phyloP scores from a whole-genome alignment of 2,888 invertebrate species.

The Brachynemurus nebulosus region DNA sequence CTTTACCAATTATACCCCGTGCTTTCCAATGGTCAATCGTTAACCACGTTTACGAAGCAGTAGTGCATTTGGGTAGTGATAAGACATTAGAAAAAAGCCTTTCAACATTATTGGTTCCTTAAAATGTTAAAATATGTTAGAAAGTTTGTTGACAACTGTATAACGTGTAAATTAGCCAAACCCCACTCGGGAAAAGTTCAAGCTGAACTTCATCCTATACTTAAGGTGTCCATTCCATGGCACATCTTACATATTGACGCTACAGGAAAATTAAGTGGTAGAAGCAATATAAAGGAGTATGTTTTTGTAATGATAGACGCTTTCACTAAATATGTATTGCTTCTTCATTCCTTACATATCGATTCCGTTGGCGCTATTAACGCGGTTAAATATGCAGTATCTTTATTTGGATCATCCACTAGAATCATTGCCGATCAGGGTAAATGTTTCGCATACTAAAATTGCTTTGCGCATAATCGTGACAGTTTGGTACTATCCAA shows the following conservation, averaged over 20 bases:
- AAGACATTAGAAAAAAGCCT: constrained; percentile 13
- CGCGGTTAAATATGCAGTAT: constrained; percentile 2
- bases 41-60: neutral
- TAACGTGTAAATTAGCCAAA: constrained; percentile 7
- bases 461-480: no score
- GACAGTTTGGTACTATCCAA: no score
- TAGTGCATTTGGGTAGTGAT: constrained; percentile 1
- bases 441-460: constrained; percentile 14
- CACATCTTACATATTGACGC: constrained; percentile 24
- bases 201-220: constrained; percentile 23
- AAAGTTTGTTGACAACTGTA: constrained; percentile 16
- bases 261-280: constrained; percentile 20
- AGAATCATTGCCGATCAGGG: constrained; percentile 15
- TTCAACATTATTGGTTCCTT: constrained; percentile 17
- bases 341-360: constrained; percentile 22
- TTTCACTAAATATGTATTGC: constrained; percentile 20
- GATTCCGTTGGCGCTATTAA: constrained; percentile 14
- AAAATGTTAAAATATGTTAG: constrained; percentile 16
- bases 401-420: neutral
- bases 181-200: constrained; percentile 20
- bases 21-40: constrained; percentile 6
- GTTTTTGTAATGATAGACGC: constrained; percentile 20
- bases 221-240: constrained; percentile 21
- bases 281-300: constrained; percentile 21
- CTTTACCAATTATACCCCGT: constrained; percentile 10